Evolutionary conservation across 2,888 invertebrate species (phyloP), one percentile per base, ranked within the genome.

Genomic region (Leucophenga maculata): DNA sequence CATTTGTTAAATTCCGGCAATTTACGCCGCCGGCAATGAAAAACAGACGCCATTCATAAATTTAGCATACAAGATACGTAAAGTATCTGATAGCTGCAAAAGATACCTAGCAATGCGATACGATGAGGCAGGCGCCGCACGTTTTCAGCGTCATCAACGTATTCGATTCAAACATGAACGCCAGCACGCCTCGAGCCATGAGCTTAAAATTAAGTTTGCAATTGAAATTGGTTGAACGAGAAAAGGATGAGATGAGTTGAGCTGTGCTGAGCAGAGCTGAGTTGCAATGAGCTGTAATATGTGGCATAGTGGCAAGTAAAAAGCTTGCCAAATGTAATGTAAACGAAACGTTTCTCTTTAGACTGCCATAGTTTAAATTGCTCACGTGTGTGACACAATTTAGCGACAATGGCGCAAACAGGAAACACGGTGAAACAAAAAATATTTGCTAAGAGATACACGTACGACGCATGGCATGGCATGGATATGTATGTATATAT

Each of bases 1-100:
- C 50, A 50, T 16, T 39, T 50, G 50, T 90, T 73, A 80, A 89
- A 73, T 75, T 90, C 13, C 78, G 79, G 16, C 86, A 84, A 67
- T 79, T 90, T 14, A 89, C 80, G 18, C 85, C 88, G 14, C 89
- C 89, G 4, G 87, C 90, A 1, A 87, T 88, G 50, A 77, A 55
- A 69, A 67, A 52, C 52, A 50, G 65, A 52, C 26, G 62, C 57
- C 71, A 68, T 74, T 74, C 72, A 77, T 76, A 76, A 82, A 82
- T 78, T 77, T 77, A 66, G 55, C 69, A 74, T 70, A 68, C 78
- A 57, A 64, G 65, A 73, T 57, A 57, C 57, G 57, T 26, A n/a
- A 26, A 57, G 57, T 57, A 54, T 54, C 54, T 54, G 18, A 73
- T 79, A 77, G 76, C 74, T 79, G 71, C 69, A 69, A 44, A 13